Base-by-base conservation (phyloP, 2,888 invertebrate genomes). In the Ligdia adustata region DNA sequence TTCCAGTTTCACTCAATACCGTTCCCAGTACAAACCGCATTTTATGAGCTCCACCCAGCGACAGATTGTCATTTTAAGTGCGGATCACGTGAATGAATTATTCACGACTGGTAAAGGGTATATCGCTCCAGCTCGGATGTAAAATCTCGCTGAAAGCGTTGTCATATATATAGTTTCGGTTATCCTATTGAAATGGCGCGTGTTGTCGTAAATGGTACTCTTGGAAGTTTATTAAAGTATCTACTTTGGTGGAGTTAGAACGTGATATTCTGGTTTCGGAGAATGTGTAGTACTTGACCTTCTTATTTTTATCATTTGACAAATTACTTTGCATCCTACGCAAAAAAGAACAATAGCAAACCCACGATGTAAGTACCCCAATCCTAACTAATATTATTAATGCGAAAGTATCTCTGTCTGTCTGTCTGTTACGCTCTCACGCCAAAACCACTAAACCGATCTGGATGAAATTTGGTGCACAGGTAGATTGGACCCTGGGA, bases 21-120 rank as follows among this genome's bases (percentile, higher is more conserved):
- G 20, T 9, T 33, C 33, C 33, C 38, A 5, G 31, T 38, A 34
- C 49, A 49, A 27, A 40, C 40, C 64, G 48, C 64, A 56, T 75
- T 79, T 79, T 75, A 77, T 70, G 70, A 71, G 60, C 64, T 43
- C 57, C 62, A 59, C 56, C 60, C 65, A 48, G 55, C 69, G 72
- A 79, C 75, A 80, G 79, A 81, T 81, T 81, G 80, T 70, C 69
- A 73, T 78, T 82, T 79, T 77, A 75, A 82, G 77, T 75, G 74
- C 69, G 79, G 74, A 72, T 73, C 74, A 72, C 60, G 42, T 66
- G 57, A 71, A 80, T 83, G 81, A 81, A 83, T 83, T 66, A 83
- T 83, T 82, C 80, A 84, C 54, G 68, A 70, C 62, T 63, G 64
- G 66, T 72, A 64, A 68, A 73, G 72, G 58, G 61, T 69, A 60